Evolutionary conservation across 2,113 vertebrate species (phyloP).

Genomic region (Gallinago jamesoni): DNA sequence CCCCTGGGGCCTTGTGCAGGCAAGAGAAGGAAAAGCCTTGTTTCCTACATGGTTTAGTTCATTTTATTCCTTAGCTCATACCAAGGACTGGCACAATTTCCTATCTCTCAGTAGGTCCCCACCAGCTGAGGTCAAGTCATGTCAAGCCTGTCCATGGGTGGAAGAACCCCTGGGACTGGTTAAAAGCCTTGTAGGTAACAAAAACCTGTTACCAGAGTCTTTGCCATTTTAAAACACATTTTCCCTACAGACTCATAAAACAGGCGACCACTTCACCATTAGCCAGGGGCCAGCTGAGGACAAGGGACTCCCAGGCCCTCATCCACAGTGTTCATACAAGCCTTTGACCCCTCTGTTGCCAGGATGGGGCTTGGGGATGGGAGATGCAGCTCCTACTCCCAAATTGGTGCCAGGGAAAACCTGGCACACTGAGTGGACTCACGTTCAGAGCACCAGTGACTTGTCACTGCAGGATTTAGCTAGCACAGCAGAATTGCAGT

Average conservation of each 20-base stretch:
- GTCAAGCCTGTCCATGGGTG: fast-evolving
- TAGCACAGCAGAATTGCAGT: neutral
- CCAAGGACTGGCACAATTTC: neutral
- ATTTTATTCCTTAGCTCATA: neutral
- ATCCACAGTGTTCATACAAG: fast-evolving
- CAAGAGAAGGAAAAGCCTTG: neutral
- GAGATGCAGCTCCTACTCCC: neutral
- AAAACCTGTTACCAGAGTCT: neutral
- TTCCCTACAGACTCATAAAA: neutral
- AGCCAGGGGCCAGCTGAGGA: neutral
- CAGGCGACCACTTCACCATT: neutral
- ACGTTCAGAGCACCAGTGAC: neutral
- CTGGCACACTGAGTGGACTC: neutral
- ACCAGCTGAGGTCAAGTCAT: neutral
- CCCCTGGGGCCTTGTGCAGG: neutral
- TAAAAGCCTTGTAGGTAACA: neutral
- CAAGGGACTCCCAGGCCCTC: neutral
- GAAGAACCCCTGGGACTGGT: neutral
- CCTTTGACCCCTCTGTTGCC: neutral
- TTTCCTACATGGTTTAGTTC: neutral
- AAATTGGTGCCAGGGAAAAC: neutral
- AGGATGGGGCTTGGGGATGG: fast-evolving
- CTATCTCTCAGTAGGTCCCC: neutral
- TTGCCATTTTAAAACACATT: neutral
- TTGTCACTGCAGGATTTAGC: neutral